Evolutionary conservation across 2,113 vertebrate genomes (phyloP).

Genomic region (Bungarus multicinctus): DNA sequence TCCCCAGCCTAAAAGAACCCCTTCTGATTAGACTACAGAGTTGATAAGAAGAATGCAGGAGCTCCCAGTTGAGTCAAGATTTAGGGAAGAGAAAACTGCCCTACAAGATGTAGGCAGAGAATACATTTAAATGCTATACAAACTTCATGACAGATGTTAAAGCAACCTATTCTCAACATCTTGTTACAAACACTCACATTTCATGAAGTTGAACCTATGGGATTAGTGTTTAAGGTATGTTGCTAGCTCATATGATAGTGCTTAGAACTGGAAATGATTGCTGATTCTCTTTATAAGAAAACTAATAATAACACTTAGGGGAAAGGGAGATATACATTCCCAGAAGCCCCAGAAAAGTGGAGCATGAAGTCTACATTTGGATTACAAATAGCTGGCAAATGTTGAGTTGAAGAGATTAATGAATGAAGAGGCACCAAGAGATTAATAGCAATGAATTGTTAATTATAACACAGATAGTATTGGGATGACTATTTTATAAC

Average conservation of each 20-base stretch:
- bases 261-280: background rate
- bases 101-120: background rate
- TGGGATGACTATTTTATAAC: background rate
- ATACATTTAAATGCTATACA: background rate
- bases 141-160: background rate
- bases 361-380: background rate
- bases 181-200: background rate
- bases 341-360: background rate
- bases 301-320: background rate
- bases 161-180: background rate
- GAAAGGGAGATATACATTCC: background rate
- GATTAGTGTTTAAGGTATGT: background rate
- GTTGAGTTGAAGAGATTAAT: background rate
- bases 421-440: background rate
- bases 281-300: background rate
- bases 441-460: constrained; percentile 1
- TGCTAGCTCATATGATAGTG: background rate
- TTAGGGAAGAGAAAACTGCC: background rate
- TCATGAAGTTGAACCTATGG: background rate
- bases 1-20: background rate
- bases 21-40: background rate
- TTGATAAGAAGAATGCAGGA: background rate
- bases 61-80: background rate
- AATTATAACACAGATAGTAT: background rate
- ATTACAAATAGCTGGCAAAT: constrained; percentile 1